A percentile compares a stretch with the other conserved stretches of the same genome.
These are phyloP conservation scores for Hermatobates lingyangjiaoensis DNA, from an alignment of 1,140 invertebrate genomes.

Conservation along the genomic window DNA sequence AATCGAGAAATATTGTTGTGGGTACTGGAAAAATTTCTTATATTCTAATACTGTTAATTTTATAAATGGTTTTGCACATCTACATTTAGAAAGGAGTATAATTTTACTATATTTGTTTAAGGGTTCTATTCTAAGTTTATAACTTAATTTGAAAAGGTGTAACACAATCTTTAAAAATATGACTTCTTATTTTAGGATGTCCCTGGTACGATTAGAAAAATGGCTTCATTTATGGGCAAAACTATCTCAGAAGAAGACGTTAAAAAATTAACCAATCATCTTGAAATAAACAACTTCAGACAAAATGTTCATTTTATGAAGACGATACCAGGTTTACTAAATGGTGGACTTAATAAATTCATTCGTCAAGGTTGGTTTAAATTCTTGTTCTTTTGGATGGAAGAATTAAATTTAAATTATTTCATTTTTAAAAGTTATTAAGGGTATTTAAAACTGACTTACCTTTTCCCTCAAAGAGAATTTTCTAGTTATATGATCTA, in stretches of 20 bases:
- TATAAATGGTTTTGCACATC: no score
- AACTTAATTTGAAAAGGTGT: not conserved
- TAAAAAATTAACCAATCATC: conserved; percentile 33
- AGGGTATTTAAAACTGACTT: no score
- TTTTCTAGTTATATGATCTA: no score
- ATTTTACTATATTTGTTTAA: no score
- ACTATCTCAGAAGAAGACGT: conserved; percentile 31
- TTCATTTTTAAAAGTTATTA: no score
- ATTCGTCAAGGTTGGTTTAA: not conserved
- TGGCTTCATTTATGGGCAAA: conserved; percentile 47
- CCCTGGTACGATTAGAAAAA: conserved; percentile 35
- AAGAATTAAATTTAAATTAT: no score
- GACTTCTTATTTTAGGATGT: conserved; percentile 30
- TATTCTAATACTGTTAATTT: no score
- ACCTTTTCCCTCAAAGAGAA: no score
- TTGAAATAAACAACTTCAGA: conserved; percentile 25
- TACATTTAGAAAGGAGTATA: no score
- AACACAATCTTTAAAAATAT: not conserved
- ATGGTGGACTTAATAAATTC: not conserved
- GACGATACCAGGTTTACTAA: not conserved
- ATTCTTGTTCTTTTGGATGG: no score
- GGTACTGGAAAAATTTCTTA: no score
- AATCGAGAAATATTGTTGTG: no score
- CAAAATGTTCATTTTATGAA: conserved; percentile 10
- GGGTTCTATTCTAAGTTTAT: conserved; percentile 1